Percentiles rank a stretch among this genome's conserved stretches.
Evolutionary conservation across 2,888 invertebrate genomes (phyloP).

Genomic region (Trissoscelio sp.): DNA sequence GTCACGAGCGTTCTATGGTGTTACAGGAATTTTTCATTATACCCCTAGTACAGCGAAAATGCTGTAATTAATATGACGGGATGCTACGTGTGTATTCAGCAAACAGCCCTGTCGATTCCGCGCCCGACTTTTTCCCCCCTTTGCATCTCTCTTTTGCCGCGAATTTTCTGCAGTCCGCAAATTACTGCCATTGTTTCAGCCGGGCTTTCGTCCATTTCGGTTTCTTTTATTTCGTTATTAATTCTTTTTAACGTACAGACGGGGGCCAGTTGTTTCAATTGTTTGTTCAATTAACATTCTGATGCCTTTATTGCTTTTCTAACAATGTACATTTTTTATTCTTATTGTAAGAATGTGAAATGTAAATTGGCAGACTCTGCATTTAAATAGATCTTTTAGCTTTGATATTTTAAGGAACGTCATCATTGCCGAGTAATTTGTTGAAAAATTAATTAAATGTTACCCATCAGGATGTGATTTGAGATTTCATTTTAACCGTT

Average conservation of each 20-base stretch:
- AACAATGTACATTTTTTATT: background rate
- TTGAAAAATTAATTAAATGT: background rate
- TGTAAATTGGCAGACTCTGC: background rate
- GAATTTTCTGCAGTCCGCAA: slow-evolving; percentile 40
- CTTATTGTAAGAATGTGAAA: background rate
- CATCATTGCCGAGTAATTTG: background rate
- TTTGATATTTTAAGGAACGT: background rate
- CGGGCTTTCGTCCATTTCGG: slow-evolving; percentile 29
- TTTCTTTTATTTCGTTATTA: slow-evolving; percentile 48
- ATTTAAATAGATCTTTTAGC: background rate
- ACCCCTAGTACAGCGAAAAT: slow-evolving; percentile 56
- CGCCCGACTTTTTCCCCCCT: slow-evolving; percentile 4
- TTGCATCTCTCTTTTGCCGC: slow-evolving; percentile 12
- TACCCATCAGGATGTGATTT: background rate
- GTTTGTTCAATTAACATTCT: slow-evolving; percentile 46
- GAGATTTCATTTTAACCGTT: background rate
- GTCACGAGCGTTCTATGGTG: slow-evolving; percentile 47
- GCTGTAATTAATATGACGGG: slow-evolving; percentile 68
- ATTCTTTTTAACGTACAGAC: slow-evolving; percentile 10
- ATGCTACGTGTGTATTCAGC: slow-evolving; percentile 60
- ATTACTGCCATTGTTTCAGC: slow-evolving; percentile 46
- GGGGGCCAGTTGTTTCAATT: slow-evolving; percentile 26
- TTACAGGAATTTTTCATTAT: slow-evolving; percentile 69
- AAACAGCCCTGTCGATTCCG: slow-evolving; percentile 59
- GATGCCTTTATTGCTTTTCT: slow-evolving; percentile 9